Conservation (phyloP, 2,113 vertebrate species). For the Burhinus bistriatus region DNA sequence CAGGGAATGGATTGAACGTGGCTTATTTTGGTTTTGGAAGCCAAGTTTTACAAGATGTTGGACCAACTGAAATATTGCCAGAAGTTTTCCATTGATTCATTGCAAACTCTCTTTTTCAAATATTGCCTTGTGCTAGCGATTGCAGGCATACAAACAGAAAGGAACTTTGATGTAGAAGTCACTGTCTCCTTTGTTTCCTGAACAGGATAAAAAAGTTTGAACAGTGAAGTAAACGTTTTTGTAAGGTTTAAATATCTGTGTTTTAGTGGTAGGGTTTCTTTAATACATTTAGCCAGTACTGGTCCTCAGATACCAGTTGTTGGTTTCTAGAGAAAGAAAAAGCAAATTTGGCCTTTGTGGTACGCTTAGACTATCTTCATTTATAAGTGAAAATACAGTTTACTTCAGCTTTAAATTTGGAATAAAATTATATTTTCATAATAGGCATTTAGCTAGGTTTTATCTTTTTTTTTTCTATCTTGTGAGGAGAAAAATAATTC, state of each 20-base stretch:
- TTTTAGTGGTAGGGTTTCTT: background rate
- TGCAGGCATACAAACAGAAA: background rate
- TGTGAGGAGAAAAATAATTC: background rate
- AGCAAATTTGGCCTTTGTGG: background rate
- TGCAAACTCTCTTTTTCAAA: background rate
- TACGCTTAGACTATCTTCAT: background rate
- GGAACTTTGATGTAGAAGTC: background rate
- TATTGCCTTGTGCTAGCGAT: background rate
- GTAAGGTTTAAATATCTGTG: background rate
- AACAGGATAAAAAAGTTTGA: background rate
- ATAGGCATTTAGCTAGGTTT: background rate
- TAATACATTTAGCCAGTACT: background rate
- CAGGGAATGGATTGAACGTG: accelerated
- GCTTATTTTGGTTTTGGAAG: background rate
- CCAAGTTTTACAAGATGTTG: background rate
- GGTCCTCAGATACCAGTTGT: background rate
- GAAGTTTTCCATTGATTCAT: background rate
- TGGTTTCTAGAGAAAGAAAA: background rate
- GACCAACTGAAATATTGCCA: background rate
- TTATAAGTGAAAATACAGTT: background rate
- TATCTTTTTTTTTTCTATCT: background rate
- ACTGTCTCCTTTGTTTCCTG: background rate
- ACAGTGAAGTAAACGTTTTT: background rate
- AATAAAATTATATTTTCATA: background rate
- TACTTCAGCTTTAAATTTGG: background rate